Evolutionary conservation across 2,797 vertebrate species (phyloP), one percentile per base, ranked within the genome.

Genomic region (Spondyliosoma cantharus): DNA sequence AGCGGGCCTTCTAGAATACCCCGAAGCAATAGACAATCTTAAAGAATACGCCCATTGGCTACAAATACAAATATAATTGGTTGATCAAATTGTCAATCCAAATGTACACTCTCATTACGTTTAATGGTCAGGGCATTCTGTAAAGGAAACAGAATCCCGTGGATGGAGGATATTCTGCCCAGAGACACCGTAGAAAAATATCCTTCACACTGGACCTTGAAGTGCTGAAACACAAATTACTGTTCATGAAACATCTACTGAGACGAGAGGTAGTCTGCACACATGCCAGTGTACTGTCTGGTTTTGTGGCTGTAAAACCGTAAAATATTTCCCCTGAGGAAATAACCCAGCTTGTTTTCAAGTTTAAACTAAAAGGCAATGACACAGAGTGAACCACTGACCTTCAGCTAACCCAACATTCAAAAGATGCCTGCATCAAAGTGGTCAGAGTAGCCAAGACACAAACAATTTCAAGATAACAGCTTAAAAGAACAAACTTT

Each of bases 381-480:
- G 50, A 82, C 58, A 80, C 37, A n/a, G 64, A 71, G 16, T 45
- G 27, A 74, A 27, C n/a, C 27, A 42, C 57, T 67, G 78, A 89
- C 79, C 65, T 57, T 68, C 20, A 63, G 67, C n/a, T 74, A 67
- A 89, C 57, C 70, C 58, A 29, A 57, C 46, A 68, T 82, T 84
- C 46, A 88, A 82, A 81, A 68, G 75, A 81, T 60, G n/a, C 25
- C 73, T 62, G 73, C 16, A 63, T 80, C 67, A 66, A 76, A 82
- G 56, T 9, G 11, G 46, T 71, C 45, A 29, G 9, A 66, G 54
- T n/a, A 74, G 71, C 25, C 62, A 80, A 74, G 19, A 73, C 20
- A 76, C 37, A 75, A 69, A 67, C 24, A 48, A 3, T 25, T 56
- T 24, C 37, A 53, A 74, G 29, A 84, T 57, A 72, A 52, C 3